Conservation (phyloP, 2,797 vertebrate genomes). For the Champsocephalus esox region DNA sequence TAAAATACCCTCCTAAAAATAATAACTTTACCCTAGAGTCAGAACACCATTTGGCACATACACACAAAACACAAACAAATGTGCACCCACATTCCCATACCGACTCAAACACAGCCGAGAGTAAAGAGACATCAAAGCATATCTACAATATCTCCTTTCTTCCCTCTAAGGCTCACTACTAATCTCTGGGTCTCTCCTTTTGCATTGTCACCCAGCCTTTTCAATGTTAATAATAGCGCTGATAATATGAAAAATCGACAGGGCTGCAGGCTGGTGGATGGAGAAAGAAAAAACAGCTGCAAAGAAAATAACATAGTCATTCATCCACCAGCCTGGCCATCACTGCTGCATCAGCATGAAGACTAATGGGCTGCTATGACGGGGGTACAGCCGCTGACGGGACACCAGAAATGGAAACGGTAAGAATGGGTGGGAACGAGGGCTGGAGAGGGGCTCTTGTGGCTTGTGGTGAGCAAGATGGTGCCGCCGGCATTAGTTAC, state of each 20-base stretch:
- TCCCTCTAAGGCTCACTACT: conserved; percentile 43
- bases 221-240: conserved; percentile 57
- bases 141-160: conserved; percentile 38
- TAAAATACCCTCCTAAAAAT: conserved; percentile 74
- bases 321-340: conserved; percentile 47
- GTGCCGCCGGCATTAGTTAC: conserved; percentile 72
- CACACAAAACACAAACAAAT: conserved; percentile 40
- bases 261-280: conserved; percentile 36
- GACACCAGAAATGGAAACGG: conserved; percentile 51
- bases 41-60: conserved; percentile 54
- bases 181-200: conserved; percentile 44
- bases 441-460: conserved; percentile 55
- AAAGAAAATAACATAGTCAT: conserved; percentile 55
- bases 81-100: conserved; percentile 31
- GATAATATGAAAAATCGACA: conserved; percentile 47
- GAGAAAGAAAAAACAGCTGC: conserved; percentile 38
- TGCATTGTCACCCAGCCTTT: conserved; percentile 44
- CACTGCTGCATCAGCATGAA: conserved; percentile 61
- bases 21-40: conserved; percentile 72
- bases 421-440: conserved; percentile 64
- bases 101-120: conserved; percentile 56
- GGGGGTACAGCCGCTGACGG: conserved; percentile 51
- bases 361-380: conserved; percentile 57
- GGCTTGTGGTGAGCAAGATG: conserved; percentile 72
- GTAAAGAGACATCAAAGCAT: conserved; percentile 56